Evolutionary conservation across 2,113 vertebrate species (phyloP), one percentile per base, ranked within the genome.

Genomic region (Macquaria ambigua): DNA sequence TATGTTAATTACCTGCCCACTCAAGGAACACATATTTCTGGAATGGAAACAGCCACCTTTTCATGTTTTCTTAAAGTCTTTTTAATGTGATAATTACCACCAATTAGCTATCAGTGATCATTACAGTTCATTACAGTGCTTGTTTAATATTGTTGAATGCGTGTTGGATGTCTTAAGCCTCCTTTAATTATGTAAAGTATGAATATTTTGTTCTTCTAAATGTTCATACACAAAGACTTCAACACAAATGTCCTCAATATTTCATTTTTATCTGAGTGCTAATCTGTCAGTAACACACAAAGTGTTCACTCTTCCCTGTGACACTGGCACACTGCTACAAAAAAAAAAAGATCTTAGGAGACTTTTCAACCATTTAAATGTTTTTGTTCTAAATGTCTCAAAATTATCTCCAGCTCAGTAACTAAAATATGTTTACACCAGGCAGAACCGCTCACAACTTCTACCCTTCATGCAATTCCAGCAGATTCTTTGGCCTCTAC

Each of bases 391-490:
- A 73, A 66, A 72, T 84, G 73, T 90, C 58, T 87, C 53, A 82
- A 75, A 28, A 69, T 75, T 83, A 81, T 89, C 89, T 86, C 31
- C 63, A 79, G 62, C 77, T 86, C 73, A 77, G 86, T 67, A 77
- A 81, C 82, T 72, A 31, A 88, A 88, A 80, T 87, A 76, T 83
- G 76, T 90, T 85, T 81, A 85, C 77, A 87, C 74, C 70, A 79
- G 74, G 66, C 81, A 90, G 34, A 86, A 79, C 39, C 5, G 28
- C 89, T 83, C 79, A 75, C 70, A 86, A 86, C 81, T 85, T 85
- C 62, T 63, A 46, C 59, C 81, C 82, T 87, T 90, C 75, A 90
- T 93, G 87, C 73, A 80, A 77, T 86, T 88, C 87, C 89, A 87
- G 82, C 56, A 46, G 46, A 78, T 86, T 88, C 84, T 87, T 84